phyloP scores from a whole-genome alignment of 2,113 vertebrate genomes.

The Dolichallabes microphthalmus region DNA sequence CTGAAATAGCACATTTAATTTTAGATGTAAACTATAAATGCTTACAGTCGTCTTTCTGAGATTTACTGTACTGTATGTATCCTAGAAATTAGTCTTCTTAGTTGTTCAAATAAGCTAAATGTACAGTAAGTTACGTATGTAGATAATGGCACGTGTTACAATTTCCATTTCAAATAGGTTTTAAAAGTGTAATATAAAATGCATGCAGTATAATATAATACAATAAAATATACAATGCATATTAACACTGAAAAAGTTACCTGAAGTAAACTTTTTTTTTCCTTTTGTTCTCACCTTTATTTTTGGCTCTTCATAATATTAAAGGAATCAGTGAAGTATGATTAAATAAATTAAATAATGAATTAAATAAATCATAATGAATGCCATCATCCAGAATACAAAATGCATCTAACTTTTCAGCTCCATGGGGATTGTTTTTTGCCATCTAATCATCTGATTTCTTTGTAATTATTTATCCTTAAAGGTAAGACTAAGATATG shows the following conservation, averaged over 20 bases:
- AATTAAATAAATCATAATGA: background rate
- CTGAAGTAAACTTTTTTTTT: background rate
- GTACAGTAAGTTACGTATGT: background rate
- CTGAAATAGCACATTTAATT: too few relatives aligned
- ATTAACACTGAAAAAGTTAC: background rate
- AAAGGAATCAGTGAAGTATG: background rate
- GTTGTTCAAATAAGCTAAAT: background rate
- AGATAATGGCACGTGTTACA: too few relatives aligned
- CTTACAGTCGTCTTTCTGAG: too few relatives aligned
- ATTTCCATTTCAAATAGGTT: too few relatives aligned
- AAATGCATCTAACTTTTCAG: background rate
- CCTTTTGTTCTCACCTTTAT: background rate
- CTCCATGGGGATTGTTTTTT: background rate
- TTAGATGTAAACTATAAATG: too few relatives aligned
- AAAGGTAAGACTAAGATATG: background rate
- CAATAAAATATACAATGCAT: background rate
- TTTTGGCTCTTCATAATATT: background rate
- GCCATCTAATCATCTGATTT: background rate
- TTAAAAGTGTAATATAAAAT: too few relatives aligned
- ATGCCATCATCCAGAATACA: background rate
- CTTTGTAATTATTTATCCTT: background rate
- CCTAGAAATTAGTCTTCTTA: background rate
- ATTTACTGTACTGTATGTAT: too few relatives aligned
- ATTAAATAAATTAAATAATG: too few relatives aligned
- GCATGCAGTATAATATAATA: too few relatives aligned